A percentile compares a stretch with the other conserved stretches of the same genome.
These are phyloP conservation scores for Sarcophaga subvicina DNA, from an alignment of 2,888 invertebrate species.

Conservation along the genomic window DNA sequence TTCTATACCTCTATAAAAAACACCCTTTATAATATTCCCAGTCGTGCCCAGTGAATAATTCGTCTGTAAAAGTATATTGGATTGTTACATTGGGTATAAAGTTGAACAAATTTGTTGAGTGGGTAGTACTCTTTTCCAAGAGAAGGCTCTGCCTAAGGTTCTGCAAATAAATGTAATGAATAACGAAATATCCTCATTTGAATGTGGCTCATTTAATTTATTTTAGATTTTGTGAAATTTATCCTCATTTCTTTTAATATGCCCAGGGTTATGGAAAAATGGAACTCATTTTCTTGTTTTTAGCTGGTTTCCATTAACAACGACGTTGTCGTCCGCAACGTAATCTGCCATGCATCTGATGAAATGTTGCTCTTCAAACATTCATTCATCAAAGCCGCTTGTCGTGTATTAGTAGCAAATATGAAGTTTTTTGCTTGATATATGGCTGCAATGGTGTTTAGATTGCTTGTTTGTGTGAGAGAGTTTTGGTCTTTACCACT, in stretches of 20 bases:
- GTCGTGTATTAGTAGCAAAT: conserved; percentile 14
- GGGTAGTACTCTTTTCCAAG: too few relatives aligned
- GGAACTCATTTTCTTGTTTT: not conserved
- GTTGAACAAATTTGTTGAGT: too few relatives aligned
- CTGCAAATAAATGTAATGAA: too few relatives aligned
- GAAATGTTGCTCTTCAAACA: conserved; percentile 6
- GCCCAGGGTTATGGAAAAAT: not conserved
- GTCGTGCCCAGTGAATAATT: too few relatives aligned
- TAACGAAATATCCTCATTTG: too few relatives aligned
- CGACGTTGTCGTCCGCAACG: conserved; percentile 3
- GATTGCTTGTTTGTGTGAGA: not conserved
- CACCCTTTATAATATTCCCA: too few relatives aligned
- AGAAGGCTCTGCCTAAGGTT: too few relatives aligned
- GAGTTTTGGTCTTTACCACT: too few relatives aligned
- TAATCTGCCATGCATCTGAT: not conserved
- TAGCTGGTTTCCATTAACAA: not conserved
- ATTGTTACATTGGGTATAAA: too few relatives aligned
- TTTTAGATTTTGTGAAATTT: not conserved
- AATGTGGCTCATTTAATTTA: too few relatives aligned
- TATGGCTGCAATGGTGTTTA: conserved; percentile 46
- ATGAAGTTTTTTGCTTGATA: conserved; percentile 2
- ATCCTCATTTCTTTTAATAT: not conserved
- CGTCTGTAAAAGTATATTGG: too few relatives aligned
- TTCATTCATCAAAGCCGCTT: not conserved
- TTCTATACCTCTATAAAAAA: too few relatives aligned